A percentile compares a stretch with the other conserved stretches of the same genome.
phyloP scores from a whole-genome alignment of 2,888 invertebrate species.

The Himalopsyche japonica region DNA sequence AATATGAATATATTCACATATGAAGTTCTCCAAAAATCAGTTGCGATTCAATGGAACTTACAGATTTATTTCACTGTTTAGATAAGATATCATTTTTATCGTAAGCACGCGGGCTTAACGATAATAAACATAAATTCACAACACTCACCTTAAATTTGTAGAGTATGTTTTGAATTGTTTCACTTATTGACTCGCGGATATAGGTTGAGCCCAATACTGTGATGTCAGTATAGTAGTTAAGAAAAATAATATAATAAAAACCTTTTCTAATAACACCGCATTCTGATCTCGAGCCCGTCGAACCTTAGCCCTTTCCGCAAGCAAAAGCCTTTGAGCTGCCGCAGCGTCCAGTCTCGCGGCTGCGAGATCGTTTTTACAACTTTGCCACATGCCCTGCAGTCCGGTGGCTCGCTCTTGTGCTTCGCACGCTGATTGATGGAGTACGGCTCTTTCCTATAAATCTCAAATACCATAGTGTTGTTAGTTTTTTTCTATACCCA shows the following conservation, averaged over 20 bases:
- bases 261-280: conserved; percentile 43
- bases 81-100: too few species aligned
- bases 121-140: too few species aligned
- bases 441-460: conserved; percentile 24
- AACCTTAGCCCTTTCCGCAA: conserved; percentile 43
- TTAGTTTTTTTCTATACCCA: too few species aligned
- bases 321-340: conserved; percentile 47
- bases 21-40: too few species aligned
- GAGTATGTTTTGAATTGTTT: background rate
- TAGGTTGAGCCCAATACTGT: background rate
- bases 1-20: too few species aligned
- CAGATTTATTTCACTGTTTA: too few species aligned
- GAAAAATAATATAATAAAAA: background rate
- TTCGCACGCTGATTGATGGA: conserved; percentile 49
- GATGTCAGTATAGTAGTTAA: too few species aligned
- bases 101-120: too few species aligned
- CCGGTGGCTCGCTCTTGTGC: conserved; percentile 45
- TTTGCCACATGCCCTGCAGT: conserved; percentile 37
- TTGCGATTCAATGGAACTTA: too few species aligned
- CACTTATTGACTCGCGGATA: background rate
- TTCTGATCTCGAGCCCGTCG: conserved; percentile 44
- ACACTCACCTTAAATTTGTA: background rate
- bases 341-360: conserved; percentile 48
- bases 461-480: background rate
- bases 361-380: conserved; percentile 42